Conservation (phyloP, 2,888 invertebrate genomes). For the Autographa gamma region DNA sequence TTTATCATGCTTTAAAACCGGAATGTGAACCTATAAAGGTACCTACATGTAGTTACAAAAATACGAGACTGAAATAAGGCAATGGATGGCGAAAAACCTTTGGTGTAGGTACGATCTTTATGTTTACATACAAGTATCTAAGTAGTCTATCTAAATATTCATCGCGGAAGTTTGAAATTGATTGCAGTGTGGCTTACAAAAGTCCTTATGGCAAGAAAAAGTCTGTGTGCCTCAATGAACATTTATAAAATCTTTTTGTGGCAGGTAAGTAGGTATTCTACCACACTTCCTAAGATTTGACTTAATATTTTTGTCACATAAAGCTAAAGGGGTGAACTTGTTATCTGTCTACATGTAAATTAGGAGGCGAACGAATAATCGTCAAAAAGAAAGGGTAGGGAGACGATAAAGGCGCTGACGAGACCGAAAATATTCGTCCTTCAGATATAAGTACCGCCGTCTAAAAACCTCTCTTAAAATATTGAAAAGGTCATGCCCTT, state of each 20-base stretch:
- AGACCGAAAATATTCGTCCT: slow-evolving; percentile 22
- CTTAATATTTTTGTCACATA: neutral
- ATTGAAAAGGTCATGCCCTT: slow-evolving; percentile 29
- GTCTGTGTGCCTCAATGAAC: too few species aligned
- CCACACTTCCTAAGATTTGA: too few species aligned
- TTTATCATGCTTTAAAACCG: neutral
- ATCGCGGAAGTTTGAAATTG: too few species aligned
- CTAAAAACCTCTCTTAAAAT: slow-evolving; percentile 21
- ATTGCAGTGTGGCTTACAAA: too few species aligned
- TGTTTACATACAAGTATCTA: too few species aligned
- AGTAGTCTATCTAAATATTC: too few species aligned
- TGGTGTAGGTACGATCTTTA: too few species aligned
- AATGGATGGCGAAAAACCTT: neutral
- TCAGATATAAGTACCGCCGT: slow-evolving; percentile 8
- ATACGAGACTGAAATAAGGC: neutral
- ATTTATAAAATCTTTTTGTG: too few species aligned
- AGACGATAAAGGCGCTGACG: slow-evolving; percentile 42
- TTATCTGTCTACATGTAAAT: neutral
- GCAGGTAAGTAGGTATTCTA: too few species aligned
- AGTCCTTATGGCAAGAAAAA: too few species aligned
- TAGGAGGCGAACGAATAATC: neutral
- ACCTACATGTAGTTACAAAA: neutral
- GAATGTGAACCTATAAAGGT: neutral
- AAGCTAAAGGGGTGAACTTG: neutral
- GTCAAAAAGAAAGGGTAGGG: slow-evolving; percentile 19